Base-by-base conservation (phyloP, 2,888 invertebrate genomes). In the Ellobium chinense region DNA sequence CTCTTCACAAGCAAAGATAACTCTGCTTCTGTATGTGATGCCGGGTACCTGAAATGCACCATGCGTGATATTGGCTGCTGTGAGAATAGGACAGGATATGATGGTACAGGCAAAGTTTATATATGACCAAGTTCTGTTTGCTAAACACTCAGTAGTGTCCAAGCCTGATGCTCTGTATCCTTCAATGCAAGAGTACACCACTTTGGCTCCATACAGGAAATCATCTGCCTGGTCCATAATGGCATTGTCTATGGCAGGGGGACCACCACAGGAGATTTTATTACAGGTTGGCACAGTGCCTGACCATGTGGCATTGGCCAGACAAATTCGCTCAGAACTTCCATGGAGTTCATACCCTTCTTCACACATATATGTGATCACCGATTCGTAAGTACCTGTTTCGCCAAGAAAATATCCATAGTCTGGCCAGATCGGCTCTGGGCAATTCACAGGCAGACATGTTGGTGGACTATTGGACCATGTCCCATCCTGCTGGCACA, bases 311-410 rank as follows among this genome's bases (percentile, higher is more conserved):
- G 90, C 91, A 70, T 92, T 87, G 3, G 88, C 89, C 68, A 89
- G 90, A 84, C 93, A 94, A 18, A 95, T 95, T 74, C 98, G 94
- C 90, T 96, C 96, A 89, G 96, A 95, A 0, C 96, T 94, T 0
- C 99, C 99, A 0, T 97, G 96, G 81, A 98, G 95, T 91, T 96
- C 96, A 93, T 96, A 98, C 1, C 90, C 90, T 5, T 29, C 65
- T 34, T 88, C 75, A 80, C 88, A 89, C 27, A 46, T 34, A 69
- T 85, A 88, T 12, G 79, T 82, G 0, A 85, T 83, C 5, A 86
- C 85, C 1, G 85, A 82, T 21, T 86, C 87, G 75, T 87, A 88
- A 62, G 83, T 86, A 66, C 91, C 88, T 54, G 88, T 87, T 31
- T 87, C 87, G 18, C 90, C 91, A 72, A 87, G 87, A 66, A 91